Percentiles rank a stretch among this genome's conserved stretches.
phyloP scores from a whole-genome alignment of 1,140 invertebrate genomes.

The Eumaeus atala region DNA sequence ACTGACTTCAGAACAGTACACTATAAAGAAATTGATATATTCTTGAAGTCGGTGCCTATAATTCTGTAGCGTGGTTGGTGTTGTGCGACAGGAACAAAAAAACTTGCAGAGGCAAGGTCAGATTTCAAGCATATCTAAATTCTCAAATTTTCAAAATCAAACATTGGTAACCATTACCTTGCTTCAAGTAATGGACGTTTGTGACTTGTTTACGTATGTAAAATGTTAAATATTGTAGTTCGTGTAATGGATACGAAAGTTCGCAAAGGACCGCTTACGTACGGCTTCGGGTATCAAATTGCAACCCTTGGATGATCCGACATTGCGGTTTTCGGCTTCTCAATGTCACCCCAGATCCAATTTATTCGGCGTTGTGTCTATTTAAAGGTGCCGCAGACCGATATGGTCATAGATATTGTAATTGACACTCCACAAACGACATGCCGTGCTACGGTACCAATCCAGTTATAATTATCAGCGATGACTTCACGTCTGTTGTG shows the following conservation, averaged over 20 bases:
- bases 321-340: constrained; percentile 37
- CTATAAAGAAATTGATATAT: no score
- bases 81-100: no score
- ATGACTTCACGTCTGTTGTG: constrained; percentile 21
- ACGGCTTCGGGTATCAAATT: constrained; percentile 35
- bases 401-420: constrained; percentile 19
- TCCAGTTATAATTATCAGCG: constrained; percentile 24
- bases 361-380: constrained; percentile 23
- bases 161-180: no score
- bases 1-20: no score
- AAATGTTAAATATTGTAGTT: no score
- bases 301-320: constrained; percentile 27
- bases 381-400: constrained; percentile 21
- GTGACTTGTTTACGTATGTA: not conserved
- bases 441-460: constrained; percentile 25
- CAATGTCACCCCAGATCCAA: constrained; percentile 27
- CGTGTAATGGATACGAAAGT: constrained; percentile 3
- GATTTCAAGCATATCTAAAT: no score
- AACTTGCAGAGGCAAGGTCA: no score
- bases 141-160: no score
- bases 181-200: not conserved
- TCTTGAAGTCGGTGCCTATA: no score
- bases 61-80: no score
- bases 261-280: constrained; percentile 7
- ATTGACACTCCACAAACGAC: constrained; percentile 17